Conservation (phyloP, 1,140 invertebrate genomes). For the Platorchestia sp. region DNA sequence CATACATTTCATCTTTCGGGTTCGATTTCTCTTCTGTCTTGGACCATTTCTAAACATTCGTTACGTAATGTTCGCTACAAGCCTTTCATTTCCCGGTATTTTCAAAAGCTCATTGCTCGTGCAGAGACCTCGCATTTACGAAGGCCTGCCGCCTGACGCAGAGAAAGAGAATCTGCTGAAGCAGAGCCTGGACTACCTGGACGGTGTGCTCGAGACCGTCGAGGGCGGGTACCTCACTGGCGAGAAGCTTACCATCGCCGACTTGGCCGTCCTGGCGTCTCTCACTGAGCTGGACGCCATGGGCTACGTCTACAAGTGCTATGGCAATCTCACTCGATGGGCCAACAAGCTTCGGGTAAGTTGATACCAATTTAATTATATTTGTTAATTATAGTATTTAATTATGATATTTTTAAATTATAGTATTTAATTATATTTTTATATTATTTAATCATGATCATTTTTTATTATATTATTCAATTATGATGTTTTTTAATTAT, state of each 20-base stretch:
- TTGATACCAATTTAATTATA: too few species aligned
- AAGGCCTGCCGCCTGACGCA: conserved; percentile 65
- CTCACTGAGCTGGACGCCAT: conserved; percentile 69
- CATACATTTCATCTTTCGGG: neutral
- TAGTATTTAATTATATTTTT: too few species aligned
- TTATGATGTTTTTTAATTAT: too few species aligned
- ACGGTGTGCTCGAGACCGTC: conserved; percentile 68
- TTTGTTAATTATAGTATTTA: too few species aligned
- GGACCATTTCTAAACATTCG: neutral
- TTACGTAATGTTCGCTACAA: neutral
- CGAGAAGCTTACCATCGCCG: conserved; percentile 70
- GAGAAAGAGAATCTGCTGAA: conserved; percentile 70
- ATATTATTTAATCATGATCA: too few species aligned
- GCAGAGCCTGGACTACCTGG: conserved; percentile 69
- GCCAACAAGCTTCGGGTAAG: conserved; percentile 68
- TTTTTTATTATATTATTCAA: too few species aligned
- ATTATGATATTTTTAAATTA: too few species aligned
- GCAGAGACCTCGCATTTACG: conserved; percentile 63
- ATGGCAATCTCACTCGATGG: conserved; percentile 69
- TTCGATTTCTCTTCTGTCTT: neutral
- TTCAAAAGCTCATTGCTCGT: neutral
- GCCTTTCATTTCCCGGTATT: neutral
- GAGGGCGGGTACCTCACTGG: conserved; percentile 69
- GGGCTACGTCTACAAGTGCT: conserved; percentile 69
- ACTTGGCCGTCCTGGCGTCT: conserved; percentile 70